Evolutionary conservation across 2,797 vertebrate genomes (phyloP), one percentile per base, ranked within the genome.

Genomic region (Tragelaphus eurycerus): DNA sequence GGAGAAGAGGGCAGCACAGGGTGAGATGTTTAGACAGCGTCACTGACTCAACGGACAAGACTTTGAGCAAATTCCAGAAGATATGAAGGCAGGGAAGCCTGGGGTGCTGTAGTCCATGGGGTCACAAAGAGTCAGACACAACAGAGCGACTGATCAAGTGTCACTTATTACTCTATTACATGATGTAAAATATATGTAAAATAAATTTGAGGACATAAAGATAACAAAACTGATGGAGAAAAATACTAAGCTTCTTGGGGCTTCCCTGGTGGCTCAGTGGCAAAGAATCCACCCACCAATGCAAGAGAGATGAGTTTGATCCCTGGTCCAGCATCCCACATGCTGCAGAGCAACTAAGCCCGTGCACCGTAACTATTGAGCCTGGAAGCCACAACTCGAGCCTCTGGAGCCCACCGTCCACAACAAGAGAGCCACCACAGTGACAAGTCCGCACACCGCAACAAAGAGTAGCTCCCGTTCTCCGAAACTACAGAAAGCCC

Each of bases 301-400:
- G 23, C 23, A 2, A 25, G 38, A 74, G 71, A 74, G 34, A 14
- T 3, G 6, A 25, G 21, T 25, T 43, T 43, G 38, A 74, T 14
- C 38, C 71, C 71, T 43, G 38, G 38, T 43, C 38, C 21, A 6
- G 71, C 21, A 43, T 74, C 6, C 67, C 23, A 25, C 21, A 1
- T 74, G 34, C 34, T 74, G 34, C 67, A 25, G 67, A 43, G 23
- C 71, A 74, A 3, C 34, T 7, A 25, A 43, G 67, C 67, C 67
- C 12, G 3, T 13, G 67, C 34, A 13, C 34, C 21, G 0, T 7
- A 43, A 13, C 21, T 74, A 21, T 1, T 74, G 67, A 43, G 71
- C 38, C 34, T 1, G 34, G 34, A 11, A 74, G 38, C 11, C 71
- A 14, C 12, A 43, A 2, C 38, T 25, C 3, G 34, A 25, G 34